A percentile compares a stretch with the other conserved stretches of the same genome.
Evolutionary conservation across 2,797 vertebrate genomes (phyloP).

Genomic region (Potorous gilbertii): DNA sequence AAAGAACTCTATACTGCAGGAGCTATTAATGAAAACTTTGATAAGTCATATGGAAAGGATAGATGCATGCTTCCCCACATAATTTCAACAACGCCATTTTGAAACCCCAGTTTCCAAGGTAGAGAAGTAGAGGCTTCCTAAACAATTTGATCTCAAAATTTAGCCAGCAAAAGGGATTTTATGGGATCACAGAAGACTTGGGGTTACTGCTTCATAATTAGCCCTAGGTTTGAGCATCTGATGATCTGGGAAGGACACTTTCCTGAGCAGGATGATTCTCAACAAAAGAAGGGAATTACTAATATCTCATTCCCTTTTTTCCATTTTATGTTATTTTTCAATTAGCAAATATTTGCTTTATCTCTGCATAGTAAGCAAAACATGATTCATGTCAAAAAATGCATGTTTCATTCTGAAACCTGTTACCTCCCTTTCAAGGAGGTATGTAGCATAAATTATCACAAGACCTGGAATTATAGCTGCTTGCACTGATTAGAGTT

Average conservation of each 20-base stretch:
- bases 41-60: neutral
- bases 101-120: neutral
- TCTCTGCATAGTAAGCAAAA: neutral
- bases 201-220: neutral
- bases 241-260: neutral
- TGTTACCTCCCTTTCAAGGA: neutral
- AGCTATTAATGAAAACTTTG: neutral
- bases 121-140: neutral
- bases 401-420: neutral
- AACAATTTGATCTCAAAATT: neutral
- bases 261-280: neutral
- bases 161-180: neutral
- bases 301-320: neutral
- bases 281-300: neutral
- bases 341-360: neutral
- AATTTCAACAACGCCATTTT: neutral
- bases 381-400: neutral
- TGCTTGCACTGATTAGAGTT: neutral
- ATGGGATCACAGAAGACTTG: neutral
- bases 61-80: neutral
- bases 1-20: neutral
- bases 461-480: neutral
- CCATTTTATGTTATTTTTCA: neutral
- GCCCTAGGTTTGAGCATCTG: neutral
- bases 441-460: neutral